These are phyloP conservation scores for Synergus laeviventris DNA, from an alignment of 2,888 invertebrate species.

Conservation along the genomic window DNA sequence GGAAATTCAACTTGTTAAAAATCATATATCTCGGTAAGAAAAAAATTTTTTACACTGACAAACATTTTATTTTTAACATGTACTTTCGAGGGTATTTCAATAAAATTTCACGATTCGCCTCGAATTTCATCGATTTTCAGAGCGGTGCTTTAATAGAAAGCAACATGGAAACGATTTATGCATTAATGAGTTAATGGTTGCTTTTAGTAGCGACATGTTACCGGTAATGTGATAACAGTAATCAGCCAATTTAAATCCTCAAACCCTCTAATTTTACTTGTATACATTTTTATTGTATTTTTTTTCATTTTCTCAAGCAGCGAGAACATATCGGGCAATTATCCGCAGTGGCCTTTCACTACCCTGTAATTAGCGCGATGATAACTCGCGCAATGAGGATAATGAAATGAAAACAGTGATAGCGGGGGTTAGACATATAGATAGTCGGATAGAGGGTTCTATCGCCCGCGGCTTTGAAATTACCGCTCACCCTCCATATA, in stretches of 20 bases:
- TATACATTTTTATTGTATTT: not conserved
- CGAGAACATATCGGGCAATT: slow-evolving; percentile 40
- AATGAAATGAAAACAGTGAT: slow-evolving; percentile 71
- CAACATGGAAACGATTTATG: slow-evolving; percentile 29
- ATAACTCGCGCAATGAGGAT: slow-evolving; percentile 61
- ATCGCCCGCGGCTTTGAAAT: slow-evolving; percentile 59
- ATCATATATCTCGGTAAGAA: too few species aligned
- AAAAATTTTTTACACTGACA: too few species aligned
- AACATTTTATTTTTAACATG: not conserved
- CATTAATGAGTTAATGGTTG: slow-evolving; percentile 32
- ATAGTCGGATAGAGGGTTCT: slow-evolving; percentile 43
- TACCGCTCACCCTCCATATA: slow-evolving; percentile 67
- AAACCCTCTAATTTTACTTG: not conserved
- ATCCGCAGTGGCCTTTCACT: slow-evolving; percentile 44
- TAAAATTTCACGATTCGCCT: not conserved
- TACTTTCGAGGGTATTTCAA: not conserved
- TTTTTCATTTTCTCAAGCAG: not conserved
- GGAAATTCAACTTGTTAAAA: not conserved
- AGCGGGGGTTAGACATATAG: slow-evolving; percentile 45
- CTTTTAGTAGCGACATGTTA: slow-evolving; percentile 18
- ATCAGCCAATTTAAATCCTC: not conserved
- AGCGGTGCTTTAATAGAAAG: slow-evolving; percentile 10
- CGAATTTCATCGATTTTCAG: slow-evolving; percentile 2
- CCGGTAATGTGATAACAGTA: not conserved
- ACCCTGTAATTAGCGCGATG: slow-evolving; percentile 64